Conservation (phyloP, 2,113 vertebrate species). For the Mystacornis crossleyi region DNA sequence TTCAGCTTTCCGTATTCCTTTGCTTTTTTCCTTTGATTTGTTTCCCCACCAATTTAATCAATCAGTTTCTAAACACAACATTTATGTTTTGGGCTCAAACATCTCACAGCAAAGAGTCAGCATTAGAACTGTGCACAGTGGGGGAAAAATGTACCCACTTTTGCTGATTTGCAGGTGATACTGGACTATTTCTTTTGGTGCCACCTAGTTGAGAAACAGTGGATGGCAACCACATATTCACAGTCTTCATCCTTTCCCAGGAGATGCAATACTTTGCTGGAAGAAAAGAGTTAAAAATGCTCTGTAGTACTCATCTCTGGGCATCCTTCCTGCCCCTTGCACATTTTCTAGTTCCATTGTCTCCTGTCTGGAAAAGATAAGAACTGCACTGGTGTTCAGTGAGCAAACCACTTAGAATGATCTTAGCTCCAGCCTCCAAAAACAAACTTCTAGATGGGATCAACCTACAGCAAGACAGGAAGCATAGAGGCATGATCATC, state of each 20-base stretch:
- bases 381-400: background rate
- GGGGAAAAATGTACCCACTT: background rate
- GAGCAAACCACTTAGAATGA: background rate
- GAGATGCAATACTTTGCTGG: background rate
- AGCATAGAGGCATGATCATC: background rate
- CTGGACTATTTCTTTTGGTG: background rate
- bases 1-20: fast-evolving
- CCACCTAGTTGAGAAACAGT: conserved; percentile 26
- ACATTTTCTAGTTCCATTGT: background rate
- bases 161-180: background rate
- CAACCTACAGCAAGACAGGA: background rate
- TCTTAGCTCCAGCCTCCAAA: background rate
- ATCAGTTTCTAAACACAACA: background rate
- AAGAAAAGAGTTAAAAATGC: background rate
- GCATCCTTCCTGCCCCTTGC: background rate
- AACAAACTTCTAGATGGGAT: background rate
- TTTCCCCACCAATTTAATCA: background rate
- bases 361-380: background rate
- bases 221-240: background rate
- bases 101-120: background rate
- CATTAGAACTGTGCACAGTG: background rate
- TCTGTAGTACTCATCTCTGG: background rate
- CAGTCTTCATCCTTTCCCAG: background rate
- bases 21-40: background rate
- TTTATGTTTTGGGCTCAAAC: background rate